Percentiles rank a stretch among this genome's conserved stretches.
Evolutionary conservation across 2,113 vertebrate genomes (phyloP).

Genomic region (Trinectes maculatus): DNA sequence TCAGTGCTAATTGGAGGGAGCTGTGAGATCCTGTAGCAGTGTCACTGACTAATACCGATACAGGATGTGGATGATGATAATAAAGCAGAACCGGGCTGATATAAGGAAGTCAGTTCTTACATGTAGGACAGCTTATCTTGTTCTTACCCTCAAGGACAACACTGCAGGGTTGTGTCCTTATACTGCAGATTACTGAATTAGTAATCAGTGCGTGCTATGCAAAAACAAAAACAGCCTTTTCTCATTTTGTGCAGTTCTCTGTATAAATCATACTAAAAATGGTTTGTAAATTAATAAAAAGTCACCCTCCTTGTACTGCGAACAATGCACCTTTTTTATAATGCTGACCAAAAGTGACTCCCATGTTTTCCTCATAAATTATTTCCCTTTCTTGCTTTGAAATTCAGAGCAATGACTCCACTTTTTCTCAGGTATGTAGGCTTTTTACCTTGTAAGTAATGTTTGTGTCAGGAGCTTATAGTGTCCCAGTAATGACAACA

Average conservation of each 20-base stretch:
- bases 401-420: background rate
- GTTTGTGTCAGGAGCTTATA: background rate
- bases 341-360: conserved; percentile 1
- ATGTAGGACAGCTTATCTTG: conserved; percentile 2
- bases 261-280: background rate
- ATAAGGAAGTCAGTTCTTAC: conserved; percentile 16
- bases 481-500: background rate
- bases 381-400: conserved; percentile 2
- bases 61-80: conserved; percentile 17
- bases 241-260: conserved; percentile 4
- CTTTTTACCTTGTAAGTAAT: background rate
- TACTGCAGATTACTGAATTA: conserved; percentile 31
- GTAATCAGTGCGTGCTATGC: background rate
- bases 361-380: background rate
- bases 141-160: conserved; percentile 16
- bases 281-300: conserved; percentile 2
- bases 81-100: conserved; percentile 17
- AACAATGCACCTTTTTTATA: conserved; percentile 18
- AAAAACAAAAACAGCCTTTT: background rate
- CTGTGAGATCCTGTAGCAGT: conserved; percentile 30
- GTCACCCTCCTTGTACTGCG: background rate
- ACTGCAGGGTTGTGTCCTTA: conserved; percentile 10
- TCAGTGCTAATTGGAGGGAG: conserved; percentile 43
- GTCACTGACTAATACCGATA: conserved; percentile 22
- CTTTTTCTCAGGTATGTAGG: background rate